Base-by-base conservation (phyloP, 1,140 invertebrate genomes). In the Prorops nasuta region DNA sequence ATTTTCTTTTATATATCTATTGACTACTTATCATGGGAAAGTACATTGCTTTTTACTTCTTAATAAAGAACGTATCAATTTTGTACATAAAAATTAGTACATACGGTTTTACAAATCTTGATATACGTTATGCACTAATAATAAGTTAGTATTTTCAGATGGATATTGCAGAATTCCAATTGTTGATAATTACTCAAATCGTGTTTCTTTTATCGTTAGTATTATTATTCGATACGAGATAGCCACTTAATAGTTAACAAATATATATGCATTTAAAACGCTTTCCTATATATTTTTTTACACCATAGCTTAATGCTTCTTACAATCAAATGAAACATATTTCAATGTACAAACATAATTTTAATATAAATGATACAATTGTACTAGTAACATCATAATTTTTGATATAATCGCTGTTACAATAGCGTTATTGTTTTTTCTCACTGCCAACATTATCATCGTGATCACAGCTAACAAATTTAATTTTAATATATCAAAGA, bases 381-480 rank as follows among this genome's bases (percentile, higher is more conserved):
- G n/a, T n/a, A 35, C 38, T 21, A 48, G 24, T 42, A 46, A 40
- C 44, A 31, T 28, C 28, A 31, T 21, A 17, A 32, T 24, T 45
- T 49, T 17, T 2, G 17, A 51, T 16, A 12, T 16, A 48, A 41
- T 48, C 16, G 38, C 35, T 16, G 36, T 16, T 20, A 20, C 10
- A 3, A 21, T 38, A 22, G 10, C 17, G 37, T 14, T 48, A 24
- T 35, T 16, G 38, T 9, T 18, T 14, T 38, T 28, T 36, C 38
- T 37, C 31, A 43, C 21, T 38, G 18, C 15, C 38, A 16, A 45
- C 40, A n/a, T 10, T 15, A 6, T 34, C 46, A 19, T 63, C 44
- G 44, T 57, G 49, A 58, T 63, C 60, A 63, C 61, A 63, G 60
- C 56, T 63, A 53, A 51, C 59, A 45, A 63, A 59, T 59, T 59